A percentile compares a stretch with the other conserved stretches of the same genome.
These are phyloP conservation scores for Ophion obscuratus DNA, from an alignment of 2,888 invertebrate genomes.

Conservation along the genomic window DNA sequence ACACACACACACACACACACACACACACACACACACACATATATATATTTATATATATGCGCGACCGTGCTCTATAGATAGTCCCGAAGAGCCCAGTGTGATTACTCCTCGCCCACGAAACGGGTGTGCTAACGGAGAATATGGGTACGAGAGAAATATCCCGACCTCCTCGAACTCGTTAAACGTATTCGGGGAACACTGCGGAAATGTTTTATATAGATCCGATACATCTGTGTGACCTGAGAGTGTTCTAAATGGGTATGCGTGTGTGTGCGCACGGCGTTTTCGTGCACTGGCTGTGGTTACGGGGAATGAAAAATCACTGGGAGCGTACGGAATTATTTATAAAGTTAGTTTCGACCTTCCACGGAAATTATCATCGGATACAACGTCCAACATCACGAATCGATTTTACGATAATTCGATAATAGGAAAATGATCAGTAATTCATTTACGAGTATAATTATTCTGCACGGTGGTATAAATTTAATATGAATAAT, in stretches of 20 bases:
- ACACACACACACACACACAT: too few relatives aligned
- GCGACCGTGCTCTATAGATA: conserved; percentile 47
- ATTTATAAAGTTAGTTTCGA: conserved; percentile 10
- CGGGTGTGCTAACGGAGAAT: conserved; percentile 42
- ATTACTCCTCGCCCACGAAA: conserved; percentile 50
- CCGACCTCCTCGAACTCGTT: conserved; percentile 64
- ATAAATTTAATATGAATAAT: too few relatives aligned
- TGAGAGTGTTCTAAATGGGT: background rate
- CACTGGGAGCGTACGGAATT: conserved; percentile 12
- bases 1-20: too few relatives aligned
- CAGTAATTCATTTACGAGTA: background rate
- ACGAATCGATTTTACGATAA: background rate
- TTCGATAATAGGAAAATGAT: background rate
- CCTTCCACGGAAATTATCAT: conserved; percentile 26
- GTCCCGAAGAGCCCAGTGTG: conserved; percentile 47
- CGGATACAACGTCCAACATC: background rate
- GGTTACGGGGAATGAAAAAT: conserved; percentile 34
- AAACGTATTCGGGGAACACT: conserved; percentile 60
- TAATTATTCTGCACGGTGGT: background rate
- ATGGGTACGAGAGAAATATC: conserved; percentile 53
- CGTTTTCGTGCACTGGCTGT: conserved; percentile 15
- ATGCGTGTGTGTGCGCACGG: background rate
- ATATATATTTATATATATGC: background rate
- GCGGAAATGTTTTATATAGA: conserved; percentile 56
- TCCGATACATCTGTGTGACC: conserved; percentile 42